Evolutionary conservation across 2,888 invertebrate genomes (phyloP).

Genomic region (Agriopis aurantiaria): DNA sequence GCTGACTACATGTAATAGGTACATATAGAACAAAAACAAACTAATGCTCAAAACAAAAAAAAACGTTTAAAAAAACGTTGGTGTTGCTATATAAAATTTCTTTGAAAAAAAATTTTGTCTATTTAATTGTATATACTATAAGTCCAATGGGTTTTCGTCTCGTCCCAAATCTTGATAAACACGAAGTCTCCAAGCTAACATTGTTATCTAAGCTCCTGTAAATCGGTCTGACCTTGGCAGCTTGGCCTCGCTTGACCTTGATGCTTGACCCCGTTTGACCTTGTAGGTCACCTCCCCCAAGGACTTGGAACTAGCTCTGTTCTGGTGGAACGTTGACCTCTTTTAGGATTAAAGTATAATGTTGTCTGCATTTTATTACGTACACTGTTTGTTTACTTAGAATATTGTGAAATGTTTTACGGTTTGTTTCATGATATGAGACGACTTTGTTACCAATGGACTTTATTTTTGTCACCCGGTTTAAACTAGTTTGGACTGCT

Average conservation of each 20-base stretch:
- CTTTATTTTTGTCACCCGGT: no score
- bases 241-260: constrained; percentile 58
- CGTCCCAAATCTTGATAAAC: constrained; percentile 41
- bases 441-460: no score
- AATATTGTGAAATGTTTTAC: not conserved
- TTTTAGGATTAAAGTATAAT: constrained; percentile 20
- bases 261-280: constrained; percentile 55
- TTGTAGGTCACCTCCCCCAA: constrained; percentile 49
- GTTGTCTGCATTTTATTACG: constrained; percentile 8
- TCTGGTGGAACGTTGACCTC: constrained; percentile 54
- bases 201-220: constrained; percentile 36
- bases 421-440: not conserved
- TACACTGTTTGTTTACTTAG: not conserved
- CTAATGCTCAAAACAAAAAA: no score
- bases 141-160: constrained; percentile 7
- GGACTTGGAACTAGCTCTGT: constrained; percentile 32
- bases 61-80: no score
- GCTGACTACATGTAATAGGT: no score
- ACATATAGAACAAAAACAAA: no score
- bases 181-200: constrained; percentile 19
- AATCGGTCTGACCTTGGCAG: constrained; percentile 53
- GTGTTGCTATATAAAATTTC: no score
- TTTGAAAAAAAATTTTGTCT: no score
- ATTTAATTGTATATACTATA: no score
- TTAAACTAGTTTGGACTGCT: no score